Evolutionary conservation across 2,797 vertebrate species (phyloP).

Genomic region (Neostethus bicornis): DNA sequence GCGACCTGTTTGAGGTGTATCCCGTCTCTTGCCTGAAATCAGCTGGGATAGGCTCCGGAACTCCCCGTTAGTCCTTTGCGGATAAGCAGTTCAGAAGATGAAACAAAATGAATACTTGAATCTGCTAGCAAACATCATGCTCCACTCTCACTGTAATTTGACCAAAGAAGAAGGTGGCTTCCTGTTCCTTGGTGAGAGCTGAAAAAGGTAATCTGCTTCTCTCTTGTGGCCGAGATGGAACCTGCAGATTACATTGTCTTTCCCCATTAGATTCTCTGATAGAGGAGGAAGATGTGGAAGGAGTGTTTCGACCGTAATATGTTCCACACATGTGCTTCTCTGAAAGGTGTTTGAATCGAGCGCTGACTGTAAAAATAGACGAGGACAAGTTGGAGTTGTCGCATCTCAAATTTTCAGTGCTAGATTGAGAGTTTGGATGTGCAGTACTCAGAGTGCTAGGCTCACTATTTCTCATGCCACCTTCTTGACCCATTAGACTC

Average conservation of each 20-base stretch:
- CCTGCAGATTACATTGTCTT: slow-evolving; percentile 62
- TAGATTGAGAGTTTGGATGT: slow-evolving; percentile 22
- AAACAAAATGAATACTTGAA: too few species aligned
- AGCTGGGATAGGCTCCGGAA: too few species aligned
- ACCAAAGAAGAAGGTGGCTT: slow-evolving; percentile 82
- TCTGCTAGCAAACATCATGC: slow-evolving; percentile 72
- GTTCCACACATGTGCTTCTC: slow-evolving; percentile 40
- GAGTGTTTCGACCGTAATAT: slow-evolving; percentile 39
- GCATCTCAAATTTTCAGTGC: slow-evolving; percentile 30
- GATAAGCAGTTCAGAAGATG: too few species aligned
- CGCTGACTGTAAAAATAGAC: slow-evolving; percentile 71
- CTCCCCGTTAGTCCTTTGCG: too few species aligned
- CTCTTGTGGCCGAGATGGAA: slow-evolving; percentile 71
- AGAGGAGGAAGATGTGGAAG: slow-evolving; percentile 15
- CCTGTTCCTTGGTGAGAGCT: slow-evolving; percentile 71
- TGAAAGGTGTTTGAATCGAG: slow-evolving; percentile 47
- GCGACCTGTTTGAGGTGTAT: too few species aligned
- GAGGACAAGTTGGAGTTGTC: slow-evolving; percentile 49
- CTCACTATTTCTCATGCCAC: slow-evolving; percentile 34
- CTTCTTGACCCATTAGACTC: slow-evolving; percentile 31
- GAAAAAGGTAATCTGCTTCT: slow-evolving; percentile 71
- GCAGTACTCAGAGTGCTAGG: slow-evolving; percentile 44
- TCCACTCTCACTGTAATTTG: slow-evolving; percentile 84
- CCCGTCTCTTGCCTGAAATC: too few species aligned
- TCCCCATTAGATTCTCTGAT: slow-evolving; percentile 35